These are phyloP conservation scores for Cotesia chilonis DNA, from an alignment of 1,140 invertebrate genomes.

Conservation along the genomic window DNA sequence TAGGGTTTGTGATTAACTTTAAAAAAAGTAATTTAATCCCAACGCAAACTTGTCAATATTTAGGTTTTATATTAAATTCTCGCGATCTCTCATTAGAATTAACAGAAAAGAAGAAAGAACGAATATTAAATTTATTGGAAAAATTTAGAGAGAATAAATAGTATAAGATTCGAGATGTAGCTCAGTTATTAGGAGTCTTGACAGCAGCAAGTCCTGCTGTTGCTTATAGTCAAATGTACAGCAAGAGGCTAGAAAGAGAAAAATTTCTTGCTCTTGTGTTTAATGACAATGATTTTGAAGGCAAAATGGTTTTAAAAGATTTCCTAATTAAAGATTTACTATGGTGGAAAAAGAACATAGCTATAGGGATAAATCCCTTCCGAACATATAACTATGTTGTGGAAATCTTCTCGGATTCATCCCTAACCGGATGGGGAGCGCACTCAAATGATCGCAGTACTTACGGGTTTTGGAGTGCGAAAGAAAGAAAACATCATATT, in stretches of 20 bases:
- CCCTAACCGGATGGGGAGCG: not conserved
- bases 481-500: constrained; percentile 26
- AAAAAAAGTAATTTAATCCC: too few species aligned
- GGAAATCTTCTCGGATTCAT: not conserved
- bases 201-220: not conserved
- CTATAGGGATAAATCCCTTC: not conserved
- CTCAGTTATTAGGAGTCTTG: not conserved
- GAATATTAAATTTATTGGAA: not conserved
- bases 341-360: not conserved
- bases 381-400: not conserved
- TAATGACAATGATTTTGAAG: not conserved
- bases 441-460: not conserved
- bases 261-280: not conserved
- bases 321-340: not conserved
- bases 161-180: not conserved
- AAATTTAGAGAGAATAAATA: not conserved
- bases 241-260: not conserved
- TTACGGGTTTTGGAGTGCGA: not conserved
- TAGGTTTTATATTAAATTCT: too few species aligned
- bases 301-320: not conserved
- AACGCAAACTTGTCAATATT: too few species aligned
- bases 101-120: too few species aligned
- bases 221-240: not conserved
- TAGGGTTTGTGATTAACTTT: too few species aligned
- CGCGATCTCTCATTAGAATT: too few species aligned